Evolutionary conservation across 2,888 invertebrate species (phyloP).

Genomic region (Drosophila mimica): DNA sequence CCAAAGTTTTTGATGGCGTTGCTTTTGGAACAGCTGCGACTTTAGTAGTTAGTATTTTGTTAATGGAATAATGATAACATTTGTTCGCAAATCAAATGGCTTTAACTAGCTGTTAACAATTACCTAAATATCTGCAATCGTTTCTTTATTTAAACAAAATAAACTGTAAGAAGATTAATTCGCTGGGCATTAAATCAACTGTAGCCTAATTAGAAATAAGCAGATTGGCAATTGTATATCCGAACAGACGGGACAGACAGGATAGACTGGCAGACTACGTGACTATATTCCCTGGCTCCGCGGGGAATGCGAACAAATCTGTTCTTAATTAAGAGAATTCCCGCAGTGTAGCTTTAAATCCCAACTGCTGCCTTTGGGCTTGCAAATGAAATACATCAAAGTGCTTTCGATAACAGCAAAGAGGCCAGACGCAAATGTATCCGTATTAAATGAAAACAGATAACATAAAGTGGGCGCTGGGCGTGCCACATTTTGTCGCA

Average conservation of each 20-base stretch:
- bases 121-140: neutral
- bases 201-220: conserved; percentile 16
- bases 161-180: conserved; percentile 11
- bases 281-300: conserved; percentile 6
- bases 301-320: conserved; percentile 13
- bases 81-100: conserved; percentile 38
- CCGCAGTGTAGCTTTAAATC: conserved; percentile 14
- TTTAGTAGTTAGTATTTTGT: conserved; percentile 2
- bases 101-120: conserved; percentile 15
- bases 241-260: neutral
- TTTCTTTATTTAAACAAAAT: conserved; percentile 3
- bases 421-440: conserved; percentile 13
- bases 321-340: conserved; percentile 42
- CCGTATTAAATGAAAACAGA: conserved; percentile 19
- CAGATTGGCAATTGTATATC: neutral
- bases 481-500: conserved; percentile 4
- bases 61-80: conserved; percentile 35
- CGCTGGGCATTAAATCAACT: conserved; percentile 15
- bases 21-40: conserved; percentile 31
- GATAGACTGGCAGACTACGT: neutral
- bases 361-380: neutral
- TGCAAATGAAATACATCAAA: conserved; percentile 46
- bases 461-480: conserved; percentile 5
- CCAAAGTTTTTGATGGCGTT: conserved; percentile 16
- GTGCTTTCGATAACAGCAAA: conserved; percentile 25